Conservation (phyloP, 2,797 vertebrate species). For the Pipistrellus nathusii region DNA sequence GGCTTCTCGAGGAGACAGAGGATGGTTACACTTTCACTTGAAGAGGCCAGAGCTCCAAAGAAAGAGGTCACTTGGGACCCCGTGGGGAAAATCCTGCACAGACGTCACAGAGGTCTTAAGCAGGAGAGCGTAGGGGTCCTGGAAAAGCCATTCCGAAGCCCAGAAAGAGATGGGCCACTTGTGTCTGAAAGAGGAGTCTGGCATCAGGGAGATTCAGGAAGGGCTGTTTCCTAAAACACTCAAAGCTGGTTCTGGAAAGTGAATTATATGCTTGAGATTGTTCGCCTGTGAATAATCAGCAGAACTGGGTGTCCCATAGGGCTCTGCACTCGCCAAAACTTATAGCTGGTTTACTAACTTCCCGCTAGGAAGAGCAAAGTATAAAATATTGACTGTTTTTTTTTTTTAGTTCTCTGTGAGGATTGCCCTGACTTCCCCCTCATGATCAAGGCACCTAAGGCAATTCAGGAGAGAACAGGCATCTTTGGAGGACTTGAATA, state of each 20-base stretch:
- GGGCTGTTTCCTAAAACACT: neutral
- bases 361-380: neutral
- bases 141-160: neutral
- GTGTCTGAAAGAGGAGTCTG: neutral
- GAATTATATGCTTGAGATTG: neutral
- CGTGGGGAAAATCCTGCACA: neutral
- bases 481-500: neutral
- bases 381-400: neutral
- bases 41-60: neutral
- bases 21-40: neutral
- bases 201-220: neutral
- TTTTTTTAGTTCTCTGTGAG: neutral
- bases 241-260: neutral
- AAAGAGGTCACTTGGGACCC: neutral
- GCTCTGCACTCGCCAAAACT: neutral
- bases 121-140: neutral
- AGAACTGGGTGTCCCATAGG: neutral
- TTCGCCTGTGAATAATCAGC: neutral
- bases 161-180: neutral
- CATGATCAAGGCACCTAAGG: constrained; percentile 3
- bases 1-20: neutral
- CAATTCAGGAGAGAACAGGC: neutral
- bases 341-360: neutral
- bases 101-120: neutral
- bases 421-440: neutral